Base-by-base conservation (phyloP, 2,113 vertebrate genomes). In the Bungarus multicinctus region DNA sequence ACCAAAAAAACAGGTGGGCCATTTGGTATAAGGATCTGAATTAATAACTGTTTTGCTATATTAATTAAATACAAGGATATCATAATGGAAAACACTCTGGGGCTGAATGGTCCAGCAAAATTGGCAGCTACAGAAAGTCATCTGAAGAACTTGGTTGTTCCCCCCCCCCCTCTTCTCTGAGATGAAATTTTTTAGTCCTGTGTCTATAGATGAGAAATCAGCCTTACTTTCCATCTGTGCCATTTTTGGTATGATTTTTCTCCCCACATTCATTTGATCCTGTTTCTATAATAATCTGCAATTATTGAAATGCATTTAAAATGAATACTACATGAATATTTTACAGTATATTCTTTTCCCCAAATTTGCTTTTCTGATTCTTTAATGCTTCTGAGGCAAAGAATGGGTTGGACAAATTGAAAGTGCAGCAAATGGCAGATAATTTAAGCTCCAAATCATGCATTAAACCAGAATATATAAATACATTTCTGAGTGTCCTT, bases 1-100 rank as follows among this genome's bases (percentile, higher is more conserved):
- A 92, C 34, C 94, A 93, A 97, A 94, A 90, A 91, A 95, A 93
- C 88, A 85, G 50, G 86, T 47, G 27, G 53, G 14, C 27, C 69
- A 85, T 89, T 27, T 45, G 18, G 25, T 27, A n/a, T 45, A 69
- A 81, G 12, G 22, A 45, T 50, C 16, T 55, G 92, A 74, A 57
- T 89, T 11, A 57, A 57, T 47, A 81, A 57, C 14, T 12, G 50
- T 57, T n/a, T 85, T 85, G 64, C 25, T 34, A 27, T 57, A 89
- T 89, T 55, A 85, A 92, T 54, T 69, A 92, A 53, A 55, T 55
- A 22, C 9, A 22, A 55, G 10, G 50, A 43, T 74, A 16, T 30
- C 14, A 30, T 55, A 27, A 14, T 34, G 25, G 9, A 88, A 92
- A 69, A 88, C 23, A 39, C 45, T 55, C 90, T 55, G 12, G 18